Percentiles rank a stretch among this genome's conserved stretches.
Evolutionary conservation across 2,888 invertebrate genomes (phyloP).

Genomic region (Rhagonycha lutea): DNA sequence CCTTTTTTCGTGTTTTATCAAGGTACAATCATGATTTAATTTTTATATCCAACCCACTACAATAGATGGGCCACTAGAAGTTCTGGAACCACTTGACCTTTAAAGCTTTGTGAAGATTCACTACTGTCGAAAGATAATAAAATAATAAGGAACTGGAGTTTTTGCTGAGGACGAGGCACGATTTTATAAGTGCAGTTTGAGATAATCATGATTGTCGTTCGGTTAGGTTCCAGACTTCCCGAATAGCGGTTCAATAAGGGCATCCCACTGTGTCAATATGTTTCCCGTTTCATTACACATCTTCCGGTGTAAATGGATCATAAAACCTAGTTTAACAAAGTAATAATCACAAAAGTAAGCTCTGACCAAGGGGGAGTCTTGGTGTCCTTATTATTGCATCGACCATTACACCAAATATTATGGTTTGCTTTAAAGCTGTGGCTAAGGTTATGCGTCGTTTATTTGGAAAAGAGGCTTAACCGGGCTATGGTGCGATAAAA

Average conservation of each 20-base stretch:
- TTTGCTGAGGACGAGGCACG: background rate
- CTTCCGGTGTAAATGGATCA: background rate
- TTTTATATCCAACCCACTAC: background rate
- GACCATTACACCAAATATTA: background rate
- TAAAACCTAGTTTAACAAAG: background rate
- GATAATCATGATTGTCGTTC: background rate
- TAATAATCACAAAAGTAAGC: background rate
- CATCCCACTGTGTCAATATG: background rate
- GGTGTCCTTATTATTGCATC: background rate
- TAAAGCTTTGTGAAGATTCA: background rate
- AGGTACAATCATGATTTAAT: background rate
- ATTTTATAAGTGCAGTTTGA: background rate
- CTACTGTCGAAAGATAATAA: background rate
- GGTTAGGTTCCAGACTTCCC: no score
- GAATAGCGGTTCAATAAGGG: background rate
- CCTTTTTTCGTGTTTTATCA: slow-evolving; percentile 4
- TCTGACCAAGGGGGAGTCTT: background rate
- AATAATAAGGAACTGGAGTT: background rate
- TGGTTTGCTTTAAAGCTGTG: background rate
- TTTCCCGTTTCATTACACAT: background rate
- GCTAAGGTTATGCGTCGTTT: background rate
- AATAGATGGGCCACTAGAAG: background rate
- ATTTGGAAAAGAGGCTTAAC: background rate
- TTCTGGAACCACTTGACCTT: background rate
- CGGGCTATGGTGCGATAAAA: background rate